Conservation (phyloP, 2,888 invertebrate genomes). For the Axea sp. region DNA sequence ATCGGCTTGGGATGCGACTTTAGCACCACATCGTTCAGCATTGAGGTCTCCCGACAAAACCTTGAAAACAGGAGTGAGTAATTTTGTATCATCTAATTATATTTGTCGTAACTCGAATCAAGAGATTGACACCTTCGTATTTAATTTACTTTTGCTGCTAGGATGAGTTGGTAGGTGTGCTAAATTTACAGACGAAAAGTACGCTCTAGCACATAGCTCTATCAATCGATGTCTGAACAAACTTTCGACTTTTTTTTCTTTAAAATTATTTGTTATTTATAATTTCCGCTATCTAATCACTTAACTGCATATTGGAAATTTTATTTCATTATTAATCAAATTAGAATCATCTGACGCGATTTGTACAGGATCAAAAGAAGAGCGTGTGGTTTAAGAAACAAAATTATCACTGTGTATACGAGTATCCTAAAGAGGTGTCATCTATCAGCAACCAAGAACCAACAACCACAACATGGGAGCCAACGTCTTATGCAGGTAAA, state of each 20-base stretch:
- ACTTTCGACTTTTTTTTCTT: constrained; percentile 1
- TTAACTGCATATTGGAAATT: constrained; percentile 1
- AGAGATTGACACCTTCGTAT: constrained; percentile 60
- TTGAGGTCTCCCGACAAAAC: constrained; percentile 83
- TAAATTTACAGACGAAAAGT: constrained; percentile 61
- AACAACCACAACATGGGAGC: constrained; percentile 70
- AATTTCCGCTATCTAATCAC: constrained; percentile 16
- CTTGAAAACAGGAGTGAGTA: constrained; percentile 76
- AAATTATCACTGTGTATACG: constrained; percentile 91
- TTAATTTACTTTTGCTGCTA: constrained; percentile 71
- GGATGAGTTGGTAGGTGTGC: constrained; percentile 77
- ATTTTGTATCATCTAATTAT: constrained; percentile 7
- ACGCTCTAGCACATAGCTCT: constrained; percentile 34
- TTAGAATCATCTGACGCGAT: constrained; percentile 61
- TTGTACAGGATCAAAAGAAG: constrained; percentile 83
- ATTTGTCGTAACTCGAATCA: constrained; percentile 32
- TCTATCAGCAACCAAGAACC: constrained; percentile 72
- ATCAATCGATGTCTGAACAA: constrained; percentile 21
- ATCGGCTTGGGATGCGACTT: constrained; percentile 89
- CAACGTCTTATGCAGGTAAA: constrained; percentile 77
- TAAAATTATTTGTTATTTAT: constrained; percentile 5
- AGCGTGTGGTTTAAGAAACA: constrained; percentile 91
- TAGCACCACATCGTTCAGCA: constrained; percentile 88
- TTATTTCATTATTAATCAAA: too few relatives aligned
- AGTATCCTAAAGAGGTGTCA: constrained; percentile 87